These are phyloP conservation scores for Cherax destructor DNA, from an alignment of 1,140 invertebrate genomes.

Conservation along the genomic window DNA sequence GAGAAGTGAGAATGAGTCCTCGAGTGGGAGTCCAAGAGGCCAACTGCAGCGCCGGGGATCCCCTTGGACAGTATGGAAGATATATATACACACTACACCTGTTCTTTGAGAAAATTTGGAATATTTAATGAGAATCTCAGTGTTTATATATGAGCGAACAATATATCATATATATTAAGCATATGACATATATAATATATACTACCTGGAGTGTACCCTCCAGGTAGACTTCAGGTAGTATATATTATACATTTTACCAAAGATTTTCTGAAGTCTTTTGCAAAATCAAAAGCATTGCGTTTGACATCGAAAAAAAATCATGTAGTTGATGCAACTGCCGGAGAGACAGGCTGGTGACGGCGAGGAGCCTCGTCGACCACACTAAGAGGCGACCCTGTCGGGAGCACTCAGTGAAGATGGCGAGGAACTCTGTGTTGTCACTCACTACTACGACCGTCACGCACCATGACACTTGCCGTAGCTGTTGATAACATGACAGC, in stretches of 20 bases:
- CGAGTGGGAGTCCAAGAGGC: neutral
- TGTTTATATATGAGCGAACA: too few relatives aligned
- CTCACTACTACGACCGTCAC: conserved; percentile 23
- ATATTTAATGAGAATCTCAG: neutral
- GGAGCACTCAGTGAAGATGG: conserved; percentile 8
- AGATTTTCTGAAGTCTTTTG: neutral
- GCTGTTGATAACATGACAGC: neutral
- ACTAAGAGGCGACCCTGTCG: neutral
- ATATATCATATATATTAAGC: neutral
- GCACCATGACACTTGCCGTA: neutral
- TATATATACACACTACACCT: neutral
- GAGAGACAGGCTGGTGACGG: neutral
- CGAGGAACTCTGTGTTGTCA: conserved; percentile 8
- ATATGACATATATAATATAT: neutral
- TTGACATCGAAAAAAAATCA: neutral
- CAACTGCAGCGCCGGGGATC: neutral
- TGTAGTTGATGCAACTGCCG: neutral
- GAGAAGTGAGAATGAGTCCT: neutral
- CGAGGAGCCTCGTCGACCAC: conserved; percentile 24
- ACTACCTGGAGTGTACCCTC: too few relatives aligned
- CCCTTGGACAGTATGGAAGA: neutral
- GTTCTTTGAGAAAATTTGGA: neutral
- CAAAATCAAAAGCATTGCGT: neutral
- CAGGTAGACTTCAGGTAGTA: too few relatives aligned
- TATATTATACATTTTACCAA: neutral